Evolutionary conservation across 2,888 invertebrate genomes (phyloP).

Genomic region (Metopia argyrocephala): DNA sequence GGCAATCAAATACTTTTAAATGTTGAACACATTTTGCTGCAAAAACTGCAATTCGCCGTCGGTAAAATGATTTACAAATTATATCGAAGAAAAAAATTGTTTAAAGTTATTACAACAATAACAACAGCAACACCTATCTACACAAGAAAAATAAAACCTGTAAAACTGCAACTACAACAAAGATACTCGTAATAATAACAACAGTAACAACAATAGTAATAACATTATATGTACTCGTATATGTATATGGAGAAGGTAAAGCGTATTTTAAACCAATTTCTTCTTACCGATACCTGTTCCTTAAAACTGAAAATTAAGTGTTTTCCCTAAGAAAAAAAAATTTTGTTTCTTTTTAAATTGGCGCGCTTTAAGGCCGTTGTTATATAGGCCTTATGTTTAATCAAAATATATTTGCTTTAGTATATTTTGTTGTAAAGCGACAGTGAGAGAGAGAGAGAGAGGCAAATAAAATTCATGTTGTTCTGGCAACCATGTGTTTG

Average conservation of each 20-base stretch:
- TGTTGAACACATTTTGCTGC: background rate
- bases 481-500: conserved; percentile 61
- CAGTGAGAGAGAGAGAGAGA: background rate
- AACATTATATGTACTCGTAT: background rate
- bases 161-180: conserved; percentile 25
- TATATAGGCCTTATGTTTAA: background rate
- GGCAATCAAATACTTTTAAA: conserved; percentile 6
- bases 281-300: conserved; percentile 54
- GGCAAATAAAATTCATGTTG: conserved; percentile 47
- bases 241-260: background rate
- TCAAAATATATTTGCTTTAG: background rate
- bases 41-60: conserved; percentile 57
- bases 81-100: background rate
- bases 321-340: conserved; percentile 11
- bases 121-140: too few relatives aligned
- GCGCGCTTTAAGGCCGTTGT: conserved; percentile 27
- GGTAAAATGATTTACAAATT: conserved; percentile 39
- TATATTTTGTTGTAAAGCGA: background rate
- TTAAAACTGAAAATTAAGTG: conserved; percentile 51
- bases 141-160: conserved; percentile 51
- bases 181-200: background rate
- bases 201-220: conserved; percentile 19
- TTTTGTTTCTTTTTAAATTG: conserved; percentile 29
- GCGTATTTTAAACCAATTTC: background rate
- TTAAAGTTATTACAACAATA: too few relatives aligned